phyloP scores from a whole-genome alignment of 2,797 vertebrate species.

The Ciconia nigra region DNA sequence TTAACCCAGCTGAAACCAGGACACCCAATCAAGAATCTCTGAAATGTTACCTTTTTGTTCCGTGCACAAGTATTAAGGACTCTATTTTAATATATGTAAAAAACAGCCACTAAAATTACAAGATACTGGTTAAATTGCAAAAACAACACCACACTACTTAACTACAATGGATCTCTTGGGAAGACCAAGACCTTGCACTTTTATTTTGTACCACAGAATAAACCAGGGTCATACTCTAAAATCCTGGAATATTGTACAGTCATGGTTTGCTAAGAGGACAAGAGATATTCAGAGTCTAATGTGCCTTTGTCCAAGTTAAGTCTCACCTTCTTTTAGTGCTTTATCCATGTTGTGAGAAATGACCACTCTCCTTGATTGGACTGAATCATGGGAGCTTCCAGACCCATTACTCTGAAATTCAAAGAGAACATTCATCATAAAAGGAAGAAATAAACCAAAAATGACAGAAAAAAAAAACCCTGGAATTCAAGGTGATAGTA shows the following conservation, averaged over 20 bases:
- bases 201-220: neutral
- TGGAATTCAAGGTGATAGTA: neutral
- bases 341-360: constrained; percentile 97
- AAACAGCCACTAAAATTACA: neutral
- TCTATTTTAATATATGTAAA: neutral
- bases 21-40: neutral
- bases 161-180: neutral
- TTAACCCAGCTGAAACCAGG: no score
- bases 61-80: neutral
- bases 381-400: constrained; percentile 79
- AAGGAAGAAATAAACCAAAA: neutral
- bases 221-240: neutral
- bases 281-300: neutral
- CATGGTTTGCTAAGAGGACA: neutral
- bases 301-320: neutral
- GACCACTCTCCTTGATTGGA: constrained; percentile 86
- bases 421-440: neutral
- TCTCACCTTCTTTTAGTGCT: constrained; percentile 93
- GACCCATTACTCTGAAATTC: constrained; percentile 78
- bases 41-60: neutral
- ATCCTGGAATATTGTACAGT: neutral
- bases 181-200: neutral
- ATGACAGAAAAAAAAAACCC: neutral
- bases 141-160: neutral
- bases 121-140: neutral